phyloP scores from a whole-genome alignment of 2,888 invertebrate species.

The Brassicogethes aeneus region DNA sequence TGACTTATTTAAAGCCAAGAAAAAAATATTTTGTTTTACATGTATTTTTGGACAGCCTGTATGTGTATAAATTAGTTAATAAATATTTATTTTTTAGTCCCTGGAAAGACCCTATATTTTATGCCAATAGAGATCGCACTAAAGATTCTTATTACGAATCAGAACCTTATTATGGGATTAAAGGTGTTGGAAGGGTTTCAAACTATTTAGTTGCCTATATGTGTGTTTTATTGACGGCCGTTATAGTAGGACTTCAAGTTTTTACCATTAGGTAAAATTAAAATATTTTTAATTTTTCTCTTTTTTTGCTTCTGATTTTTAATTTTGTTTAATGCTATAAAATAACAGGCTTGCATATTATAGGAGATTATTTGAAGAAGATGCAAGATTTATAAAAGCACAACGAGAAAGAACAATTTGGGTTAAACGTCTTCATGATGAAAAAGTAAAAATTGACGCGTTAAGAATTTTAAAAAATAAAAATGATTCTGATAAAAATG shows the following conservation, averaged over 20 bases:
- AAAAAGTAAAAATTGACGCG: no score
- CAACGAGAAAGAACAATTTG: neutral
- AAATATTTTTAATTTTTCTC: no score
- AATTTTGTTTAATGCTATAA: neutral
- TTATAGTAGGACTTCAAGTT: constrained; percentile 53
- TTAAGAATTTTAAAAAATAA: no score
- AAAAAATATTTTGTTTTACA: no score
- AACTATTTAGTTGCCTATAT: constrained; percentile 52
- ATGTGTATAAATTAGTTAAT: no score
- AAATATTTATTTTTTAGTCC: constrained; percentile 16
- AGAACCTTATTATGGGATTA: constrained; percentile 55
- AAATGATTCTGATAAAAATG: no score
- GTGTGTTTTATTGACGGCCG: constrained; percentile 47
- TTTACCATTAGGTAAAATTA: constrained; percentile 50
- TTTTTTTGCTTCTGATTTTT: neutral
- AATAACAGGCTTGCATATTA: neutral
- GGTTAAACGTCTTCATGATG: no score
- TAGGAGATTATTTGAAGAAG: neutral
- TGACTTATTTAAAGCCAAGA: no score
- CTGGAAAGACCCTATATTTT: constrained; percentile 37
- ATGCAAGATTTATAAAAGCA: neutral
- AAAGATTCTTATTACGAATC: constrained; percentile 29
- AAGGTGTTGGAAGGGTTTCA: constrained; percentile 49
- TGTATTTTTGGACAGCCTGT: no score
- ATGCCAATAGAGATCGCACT: constrained; percentile 34